phyloP scores from a whole-genome alignment of 1,140 invertebrate genomes.

The Ectropis grisescens region DNA sequence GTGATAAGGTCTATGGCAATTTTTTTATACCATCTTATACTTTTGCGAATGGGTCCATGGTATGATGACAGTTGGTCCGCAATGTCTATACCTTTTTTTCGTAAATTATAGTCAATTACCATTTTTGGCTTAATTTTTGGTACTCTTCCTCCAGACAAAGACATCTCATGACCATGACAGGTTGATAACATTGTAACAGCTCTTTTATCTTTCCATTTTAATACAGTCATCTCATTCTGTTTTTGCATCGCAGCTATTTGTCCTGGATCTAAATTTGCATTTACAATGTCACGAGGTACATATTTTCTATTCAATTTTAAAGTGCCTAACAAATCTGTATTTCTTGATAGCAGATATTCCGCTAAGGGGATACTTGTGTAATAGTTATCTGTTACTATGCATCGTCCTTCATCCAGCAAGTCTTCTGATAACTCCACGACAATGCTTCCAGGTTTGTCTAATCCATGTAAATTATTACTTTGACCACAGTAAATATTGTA shows the following conservation, averaged over 20 bases:
- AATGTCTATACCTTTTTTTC: too few relatives aligned
- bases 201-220: slow-evolving; percentile 34
- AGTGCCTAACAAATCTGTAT: slow-evolving; percentile 9
- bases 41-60: too few relatives aligned
- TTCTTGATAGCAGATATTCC: slow-evolving; percentile 6
- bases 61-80: too few relatives aligned
- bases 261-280: slow-evolving; percentile 2
- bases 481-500: slow-evolving; percentile 26
- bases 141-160: slow-evolving; percentile 5
- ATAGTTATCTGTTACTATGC: slow-evolving; percentile 49
- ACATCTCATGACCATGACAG: slow-evolving; percentile 12
- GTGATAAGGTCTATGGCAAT: too few relatives aligned
- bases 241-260: slow-evolving; percentile 9
- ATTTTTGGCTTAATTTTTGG: slow-evolving; percentile 13
- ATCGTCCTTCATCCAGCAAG: slow-evolving; percentile 25
- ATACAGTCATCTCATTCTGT: slow-evolving; percentile 10
- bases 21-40: too few relatives aligned
- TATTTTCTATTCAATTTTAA: slow-evolving; percentile 5
- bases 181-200: slow-evolving; percentile 29
- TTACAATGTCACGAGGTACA: slow-evolving; percentile 3
- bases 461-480: slow-evolving; percentile 1
- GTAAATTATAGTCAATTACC: too few relatives aligned
- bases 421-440: slow-evolving; percentile 18
- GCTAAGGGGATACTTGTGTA: slow-evolving; percentile 39
- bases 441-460: slow-evolving; percentile 7